Conservation (phyloP, 2,113 vertebrate genomes). For the Hepsetus odoe region DNA sequence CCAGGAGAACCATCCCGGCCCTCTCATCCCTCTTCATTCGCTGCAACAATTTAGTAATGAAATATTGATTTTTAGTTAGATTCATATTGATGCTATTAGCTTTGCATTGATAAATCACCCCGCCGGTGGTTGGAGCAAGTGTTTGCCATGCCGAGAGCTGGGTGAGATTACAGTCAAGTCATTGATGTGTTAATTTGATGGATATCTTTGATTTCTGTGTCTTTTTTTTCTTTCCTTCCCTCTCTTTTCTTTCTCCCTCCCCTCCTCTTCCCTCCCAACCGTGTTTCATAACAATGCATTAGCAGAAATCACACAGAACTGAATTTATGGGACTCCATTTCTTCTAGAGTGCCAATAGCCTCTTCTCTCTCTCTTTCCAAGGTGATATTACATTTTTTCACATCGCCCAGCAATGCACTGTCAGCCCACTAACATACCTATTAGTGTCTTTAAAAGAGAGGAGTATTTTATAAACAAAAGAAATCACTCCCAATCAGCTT, state of each 20-base stretch:
- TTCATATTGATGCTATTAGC: conserved; percentile 99
- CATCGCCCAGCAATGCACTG: conserved; percentile 52
- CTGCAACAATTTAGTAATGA: conserved; percentile 99
- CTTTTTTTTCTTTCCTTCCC: conserved; percentile 67
- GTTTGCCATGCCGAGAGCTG: conserved; percentile 82
- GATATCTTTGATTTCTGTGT: conserved; percentile 82
- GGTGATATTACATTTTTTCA: conserved; percentile 54
- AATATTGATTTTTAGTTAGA: conserved; percentile 99
- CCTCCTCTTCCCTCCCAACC: conserved; percentile 50
- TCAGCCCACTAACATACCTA: conserved; percentile 53
- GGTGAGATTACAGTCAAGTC: conserved; percentile 92
- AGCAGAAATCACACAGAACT: conserved; percentile 49
- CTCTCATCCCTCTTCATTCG: conserved; percentile 98
- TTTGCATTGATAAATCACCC: conserved; percentile 99
- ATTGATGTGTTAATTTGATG: conserved; percentile 99
- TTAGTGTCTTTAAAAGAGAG: conserved; percentile 52
- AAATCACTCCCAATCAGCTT: conserved; percentile 45
- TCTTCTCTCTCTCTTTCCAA: conserved; percentile 27
- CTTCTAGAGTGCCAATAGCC: conserved; percentile 46
- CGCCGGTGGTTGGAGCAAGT: conserved; percentile 80
- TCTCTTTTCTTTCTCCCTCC: conserved; percentile 26
- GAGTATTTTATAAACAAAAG: conserved; percentile 44
- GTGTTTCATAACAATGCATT: conserved; percentile 53
- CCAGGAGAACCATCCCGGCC: conserved; percentile 87
- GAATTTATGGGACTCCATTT: conserved; percentile 58